phyloP scores from a whole-genome alignment of 2,888 invertebrate species.

The Lutraria lutraria region DNA sequence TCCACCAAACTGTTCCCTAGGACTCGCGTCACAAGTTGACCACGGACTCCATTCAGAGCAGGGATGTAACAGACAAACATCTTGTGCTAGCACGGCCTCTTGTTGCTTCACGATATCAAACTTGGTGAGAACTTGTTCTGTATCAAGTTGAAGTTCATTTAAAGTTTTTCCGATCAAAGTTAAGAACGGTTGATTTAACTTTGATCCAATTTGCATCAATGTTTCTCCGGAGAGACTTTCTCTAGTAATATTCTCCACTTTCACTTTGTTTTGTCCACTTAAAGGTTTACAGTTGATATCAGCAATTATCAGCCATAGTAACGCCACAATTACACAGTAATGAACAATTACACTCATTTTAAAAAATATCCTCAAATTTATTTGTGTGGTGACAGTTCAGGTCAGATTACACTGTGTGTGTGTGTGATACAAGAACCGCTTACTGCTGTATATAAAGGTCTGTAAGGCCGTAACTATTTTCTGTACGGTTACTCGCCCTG shows the following conservation, averaged over 20 bases:
- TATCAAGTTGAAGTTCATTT: not conserved
- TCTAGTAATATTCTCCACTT: not conserved
- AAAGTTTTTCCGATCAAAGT: constrained; percentile 27
- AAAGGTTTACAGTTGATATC: not conserved
- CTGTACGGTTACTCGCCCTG: not conserved
- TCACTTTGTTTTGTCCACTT: not conserved
- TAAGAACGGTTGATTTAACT: constrained; percentile 7
- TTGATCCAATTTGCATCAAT: constrained; percentile 18
- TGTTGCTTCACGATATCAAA: not conserved
- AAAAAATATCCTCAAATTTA: not conserved
- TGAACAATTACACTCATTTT: not conserved
- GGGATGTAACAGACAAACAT: constrained; percentile 25
- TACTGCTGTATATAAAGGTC: not conserved
- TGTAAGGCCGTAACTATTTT: not conserved
- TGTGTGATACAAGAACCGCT: not conserved
- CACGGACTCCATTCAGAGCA: constrained; percentile 30
- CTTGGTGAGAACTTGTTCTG: not conserved
- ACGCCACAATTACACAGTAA: too few relatives aligned
- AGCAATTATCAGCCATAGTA: not conserved
- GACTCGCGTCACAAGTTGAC: constrained; percentile 12
- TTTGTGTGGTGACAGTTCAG: not conserved
- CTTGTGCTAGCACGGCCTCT: not conserved
- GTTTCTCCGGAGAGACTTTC: not conserved
- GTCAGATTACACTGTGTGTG: not conserved
- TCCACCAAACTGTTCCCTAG: constrained; percentile 7